Conservation (phyloP, 2,888 invertebrate genomes). For the Temnothorax rugatulus region DNA sequence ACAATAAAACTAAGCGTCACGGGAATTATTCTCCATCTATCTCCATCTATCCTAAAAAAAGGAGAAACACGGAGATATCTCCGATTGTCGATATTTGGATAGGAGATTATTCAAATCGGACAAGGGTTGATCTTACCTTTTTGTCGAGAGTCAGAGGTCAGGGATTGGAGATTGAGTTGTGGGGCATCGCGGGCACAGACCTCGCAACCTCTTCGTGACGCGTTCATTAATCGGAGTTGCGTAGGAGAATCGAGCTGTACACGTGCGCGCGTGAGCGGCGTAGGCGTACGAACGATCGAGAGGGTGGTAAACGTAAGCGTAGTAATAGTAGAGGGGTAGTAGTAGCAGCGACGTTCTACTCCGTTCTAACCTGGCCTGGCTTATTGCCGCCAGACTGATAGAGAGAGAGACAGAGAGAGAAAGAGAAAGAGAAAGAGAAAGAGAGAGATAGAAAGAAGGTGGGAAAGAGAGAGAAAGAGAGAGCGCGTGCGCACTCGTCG, state of each 20-base stretch:
- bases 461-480: not conserved
- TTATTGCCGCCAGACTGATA: slow-evolving; percentile 53
- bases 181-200: slow-evolving; percentile 55
- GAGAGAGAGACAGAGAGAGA: not conserved
- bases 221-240: slow-evolving; percentile 73
- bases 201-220: slow-evolving; percentile 66
- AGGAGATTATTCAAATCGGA: not conserved
- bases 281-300: slow-evolving; percentile 47
- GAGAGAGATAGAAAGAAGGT: not conserved
- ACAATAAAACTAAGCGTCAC: not conserved
- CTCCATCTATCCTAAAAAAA: too few species aligned
- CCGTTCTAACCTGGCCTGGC: slow-evolving; percentile 25
- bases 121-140: slow-evolving; percentile 4
- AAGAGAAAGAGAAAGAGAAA: not conserved
- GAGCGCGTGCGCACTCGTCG: slow-evolving; percentile 72
- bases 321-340: slow-evolving; percentile 36
- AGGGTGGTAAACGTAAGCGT: slow-evolving; percentile 41
- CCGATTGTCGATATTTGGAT: not conserved
- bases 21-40: not conserved
- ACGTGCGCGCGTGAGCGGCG: slow-evolving; percentile 54
- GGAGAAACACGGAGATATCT: not conserved
- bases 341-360: slow-evolving; percentile 52
- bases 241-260: slow-evolving; percentile 67
- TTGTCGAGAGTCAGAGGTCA: slow-evolving; percentile 35
- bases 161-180: not conserved